These are phyloP conservation scores for Lepidothrix coronata DNA, from an alignment of 2,113 vertebrate genomes.

Conservation along the genomic window DNA sequence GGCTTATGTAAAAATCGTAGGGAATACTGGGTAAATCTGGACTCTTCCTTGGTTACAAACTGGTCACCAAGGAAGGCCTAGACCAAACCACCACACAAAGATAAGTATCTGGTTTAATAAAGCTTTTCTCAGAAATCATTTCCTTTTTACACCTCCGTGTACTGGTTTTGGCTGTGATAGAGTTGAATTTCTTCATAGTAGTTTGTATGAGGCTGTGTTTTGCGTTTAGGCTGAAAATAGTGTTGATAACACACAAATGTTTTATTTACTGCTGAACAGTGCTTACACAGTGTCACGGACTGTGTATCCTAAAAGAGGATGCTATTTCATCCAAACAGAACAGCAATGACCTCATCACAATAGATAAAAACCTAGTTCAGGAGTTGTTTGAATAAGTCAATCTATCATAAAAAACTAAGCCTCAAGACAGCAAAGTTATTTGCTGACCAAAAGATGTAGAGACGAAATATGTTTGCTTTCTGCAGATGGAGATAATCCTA, in stretches of 20 bases:
- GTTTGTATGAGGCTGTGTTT: background rate
- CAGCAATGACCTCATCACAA: background rate
- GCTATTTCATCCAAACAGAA: background rate
- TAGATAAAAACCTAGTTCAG: background rate
- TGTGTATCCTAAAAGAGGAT: background rate
- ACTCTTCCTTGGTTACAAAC: too few relatives aligned
- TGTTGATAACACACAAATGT: background rate
- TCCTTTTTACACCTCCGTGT: background rate
- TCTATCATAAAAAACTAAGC: background rate
- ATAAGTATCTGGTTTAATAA: background rate
- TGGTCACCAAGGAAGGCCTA: too few relatives aligned
- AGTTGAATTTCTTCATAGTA: background rate
- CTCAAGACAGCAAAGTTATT: background rate
- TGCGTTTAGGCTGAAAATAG: background rate
- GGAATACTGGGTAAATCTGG: too few relatives aligned
- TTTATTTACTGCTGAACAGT: background rate
- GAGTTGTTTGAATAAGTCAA: background rate
- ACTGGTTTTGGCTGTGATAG: background rate
- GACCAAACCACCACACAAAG: too few relatives aligned
- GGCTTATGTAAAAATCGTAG: too few relatives aligned
- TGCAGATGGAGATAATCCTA: background rate
- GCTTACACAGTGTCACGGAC: too few relatives aligned
- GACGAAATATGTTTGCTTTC: background rate
- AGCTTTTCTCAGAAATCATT: background rate
- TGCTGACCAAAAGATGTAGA: background rate